phyloP scores from a whole-genome alignment of 2,797 vertebrate genomes.

The Diplodus puntazzo region DNA sequence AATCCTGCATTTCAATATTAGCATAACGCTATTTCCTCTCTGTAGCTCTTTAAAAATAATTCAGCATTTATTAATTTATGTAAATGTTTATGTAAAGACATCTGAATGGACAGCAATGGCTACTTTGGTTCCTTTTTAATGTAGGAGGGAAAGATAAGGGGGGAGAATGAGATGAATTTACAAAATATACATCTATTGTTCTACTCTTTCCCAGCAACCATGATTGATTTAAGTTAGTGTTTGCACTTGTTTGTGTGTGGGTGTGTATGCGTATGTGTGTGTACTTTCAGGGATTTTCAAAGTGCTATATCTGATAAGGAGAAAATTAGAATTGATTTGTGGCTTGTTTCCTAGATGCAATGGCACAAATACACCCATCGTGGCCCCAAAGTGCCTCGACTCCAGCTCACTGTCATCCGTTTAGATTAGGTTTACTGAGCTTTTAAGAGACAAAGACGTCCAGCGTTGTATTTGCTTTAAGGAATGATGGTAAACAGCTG shows the following conservation, averaged over 20 bases:
- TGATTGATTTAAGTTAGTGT: slow-evolving; percentile 22
- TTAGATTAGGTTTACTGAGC: not conserved
- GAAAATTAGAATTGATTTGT: slow-evolving; percentile 54
- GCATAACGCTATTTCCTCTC: slow-evolving; percentile 43
- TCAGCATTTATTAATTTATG: slow-evolving; percentile 53
- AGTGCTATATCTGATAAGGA: slow-evolving; percentile 62
- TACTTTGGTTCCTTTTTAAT: slow-evolving; percentile 75
- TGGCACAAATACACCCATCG: slow-evolving; percentile 34
- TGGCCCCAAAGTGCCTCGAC: slow-evolving; percentile 61
- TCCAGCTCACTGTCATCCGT: slow-evolving; percentile 10
- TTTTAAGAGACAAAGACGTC: slow-evolving; percentile 8
- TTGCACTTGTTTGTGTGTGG: not conserved
- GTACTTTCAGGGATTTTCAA: slow-evolving; percentile 55
- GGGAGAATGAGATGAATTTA: slow-evolving; percentile 45
- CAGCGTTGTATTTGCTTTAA: slow-evolving; percentile 15
- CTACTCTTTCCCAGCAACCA: slow-evolving; percentile 26
- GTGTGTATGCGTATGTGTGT: slow-evolving; percentile 9
- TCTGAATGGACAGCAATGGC: slow-evolving; percentile 61
- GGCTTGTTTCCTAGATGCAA: slow-evolving; percentile 61
- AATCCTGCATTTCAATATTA: slow-evolving; percentile 58
- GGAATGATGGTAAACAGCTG: slow-evolving; percentile 29
- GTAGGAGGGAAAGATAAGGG: slow-evolving; percentile 20
- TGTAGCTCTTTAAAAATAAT: slow-evolving; percentile 68
- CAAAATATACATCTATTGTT: slow-evolving; percentile 68
- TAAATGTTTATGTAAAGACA: slow-evolving; percentile 47